Base-by-base conservation (phyloP, 2,888 invertebrate genomes). In the Drosophila cognata region DNA sequence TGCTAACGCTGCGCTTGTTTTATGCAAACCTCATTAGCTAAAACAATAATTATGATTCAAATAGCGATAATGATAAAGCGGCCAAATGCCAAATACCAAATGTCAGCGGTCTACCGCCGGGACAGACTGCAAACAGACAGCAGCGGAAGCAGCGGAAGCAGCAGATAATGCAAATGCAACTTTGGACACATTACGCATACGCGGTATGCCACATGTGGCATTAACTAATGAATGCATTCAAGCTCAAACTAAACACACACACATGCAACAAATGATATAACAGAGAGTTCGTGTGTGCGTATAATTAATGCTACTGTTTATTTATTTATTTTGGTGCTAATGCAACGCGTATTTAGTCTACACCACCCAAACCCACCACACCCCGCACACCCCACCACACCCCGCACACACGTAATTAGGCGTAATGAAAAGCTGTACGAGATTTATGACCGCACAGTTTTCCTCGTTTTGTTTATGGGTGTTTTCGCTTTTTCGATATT, bases 361-460 rank as follows among this genome's bases (percentile, higher is more conserved):
- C 51, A 4, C 43, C 46, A 4, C 28, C 31, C 35, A 21, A 21
- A 21, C 7, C 0, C 8, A 2, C 31, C 18, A n/a, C 5, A 10
- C 36, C 29, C 33, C 16, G 6, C 31, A 13, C 36, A 13, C 35
- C 25, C 28, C 3, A 10, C 18, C 3, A 10, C 18, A 4, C 31
- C 11, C 8, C 52, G 21, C 25, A 13, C 66, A 63, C 62, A 41
- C 75, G 63, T 75, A 82, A 82, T 82, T 82, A 80, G 80, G 59
- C 78, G 48, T 82, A 82, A 82, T 82, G 78, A 82, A 82, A 73
- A 80, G 78, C 78, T 61, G 69, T 69, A 82, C 63, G 71, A 73
- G 80, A 82, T 82, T 82, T 82, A 82, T 82, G 72, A 57, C 67
- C 65, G n/a, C 64, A 43, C 51, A 35, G 57, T 69, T 67, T 72